Base-by-base conservation (phyloP, 2,113 vertebrate species). In the Rhipidura dahli region DNA sequence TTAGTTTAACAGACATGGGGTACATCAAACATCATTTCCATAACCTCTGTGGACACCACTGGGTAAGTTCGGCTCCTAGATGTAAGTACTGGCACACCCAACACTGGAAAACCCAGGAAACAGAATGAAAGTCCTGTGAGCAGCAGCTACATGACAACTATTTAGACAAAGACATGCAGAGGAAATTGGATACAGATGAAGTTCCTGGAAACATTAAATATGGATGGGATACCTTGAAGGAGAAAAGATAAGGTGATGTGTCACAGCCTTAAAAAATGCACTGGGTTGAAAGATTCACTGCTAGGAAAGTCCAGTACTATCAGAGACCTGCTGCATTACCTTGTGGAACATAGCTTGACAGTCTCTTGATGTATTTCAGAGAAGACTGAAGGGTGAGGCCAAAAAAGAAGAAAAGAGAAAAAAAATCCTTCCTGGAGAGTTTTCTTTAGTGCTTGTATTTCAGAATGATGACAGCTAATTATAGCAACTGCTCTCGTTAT, bases 391-490 rank as follows among this genome's bases (percentile, higher is more conserved):
- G 57, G 21, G 20, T 69, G 71, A 90, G 27, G 26, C 27, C 5
- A 26, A 76, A 79, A 83, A 19, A 10, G 14, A 24, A 24, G 17
- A 6, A 20, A 22, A 5, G 4, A 24, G 10, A 2, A 1, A 9
- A 39, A 61, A 18, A 80, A 26, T 37, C 2, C 4, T 37, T 20
- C 40, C 33, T 54, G 33, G 49, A 47, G 42, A 83, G 20, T 11
- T 85, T 61, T 83, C 86, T 90, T 49, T 76, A 49, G 73, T 35
- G 56, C 73, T 79, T 91, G 12, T 70, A 64, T 89, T 95, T 94
- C 83, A 93, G 81, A 87, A 88, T 49, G 33, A 83, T 91, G 84
- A 85, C 68, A 94, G 66, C 49, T 94, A 97, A 94, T 96, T 97
- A 91, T 73, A 94, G 81, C 66, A 80, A 64, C 63, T 44, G 28